Evolutionary conservation across 2,113 vertebrate species (phyloP).

Genomic region (Limanda limanda): DNA sequence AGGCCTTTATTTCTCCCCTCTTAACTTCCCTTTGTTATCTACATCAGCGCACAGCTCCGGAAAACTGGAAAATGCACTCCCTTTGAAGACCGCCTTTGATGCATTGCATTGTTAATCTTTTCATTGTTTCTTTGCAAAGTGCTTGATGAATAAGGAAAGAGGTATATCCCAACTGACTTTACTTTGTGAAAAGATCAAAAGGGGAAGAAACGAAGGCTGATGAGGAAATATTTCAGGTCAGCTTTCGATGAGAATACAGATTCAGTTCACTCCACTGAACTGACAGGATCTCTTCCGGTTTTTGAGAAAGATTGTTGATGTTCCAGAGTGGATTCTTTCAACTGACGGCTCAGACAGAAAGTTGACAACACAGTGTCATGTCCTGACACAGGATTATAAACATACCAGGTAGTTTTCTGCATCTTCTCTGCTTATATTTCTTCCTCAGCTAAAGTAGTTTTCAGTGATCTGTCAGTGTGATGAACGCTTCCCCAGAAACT

Average conservation of each 20-base stretch:
- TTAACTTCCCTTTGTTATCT: conserved; percentile 67
- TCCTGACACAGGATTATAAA: no score
- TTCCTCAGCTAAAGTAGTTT: no score
- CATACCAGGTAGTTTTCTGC: no score
- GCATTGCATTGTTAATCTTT: conserved; percentile 66
- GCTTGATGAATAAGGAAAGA: conserved; percentile 66
- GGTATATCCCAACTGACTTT: conserved; percentile 50
- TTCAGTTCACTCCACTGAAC: neutral
- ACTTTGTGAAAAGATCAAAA: conserved; percentile 66
- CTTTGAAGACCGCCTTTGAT: conserved; percentile 76
- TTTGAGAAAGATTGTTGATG: neutral
- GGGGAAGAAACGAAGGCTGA: conserved; percentile 6
- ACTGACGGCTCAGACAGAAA: no score
- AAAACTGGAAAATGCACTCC: conserved; percentile 59
- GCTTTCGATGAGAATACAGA: conserved; percentile 45
- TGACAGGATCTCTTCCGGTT: neutral
- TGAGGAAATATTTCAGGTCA: conserved; percentile 37
- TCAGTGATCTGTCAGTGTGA: no score
- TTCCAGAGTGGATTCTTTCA: no score
- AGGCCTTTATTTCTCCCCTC: conserved; percentile 59
- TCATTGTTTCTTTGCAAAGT: conserved; percentile 66
- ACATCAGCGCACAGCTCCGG: conserved; percentile 48
- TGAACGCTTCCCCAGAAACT: no score
- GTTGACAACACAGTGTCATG: no score
- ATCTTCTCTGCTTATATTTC: no score